Base-by-base conservation (phyloP, 2,888 invertebrate species). In the Iselma pallidipennis region DNA sequence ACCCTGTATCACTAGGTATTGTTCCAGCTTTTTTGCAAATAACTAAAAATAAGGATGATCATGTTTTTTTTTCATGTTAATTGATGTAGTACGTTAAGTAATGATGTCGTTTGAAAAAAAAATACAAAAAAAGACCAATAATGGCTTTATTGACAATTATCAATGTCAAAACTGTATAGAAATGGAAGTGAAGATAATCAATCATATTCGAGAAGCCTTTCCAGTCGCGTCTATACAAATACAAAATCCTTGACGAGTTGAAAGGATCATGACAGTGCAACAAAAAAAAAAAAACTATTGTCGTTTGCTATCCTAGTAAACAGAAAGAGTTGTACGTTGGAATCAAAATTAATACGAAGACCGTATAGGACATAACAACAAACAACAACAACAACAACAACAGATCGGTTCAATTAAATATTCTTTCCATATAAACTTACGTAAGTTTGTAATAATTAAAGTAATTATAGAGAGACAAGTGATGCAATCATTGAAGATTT, bases 381-480 rank as follows among this genome's bases (percentile, higher is more conserved):
- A 42, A 42, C 10, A 42, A 42, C 10, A 42, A 42, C 21, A 19
- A 42, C 42, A 42, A 19, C 42, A 37, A 68, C 70, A 72, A 74
- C 72, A 67, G 69, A 59, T 64, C 55, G 70, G 71, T 69, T 73
- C 72, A 70, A 74, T 76, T 76, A 76, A 76, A 74, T 73, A 74
- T 75, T 76, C 75, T 70, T 69, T 71, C 71, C 70, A 72, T 66
- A 59, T 75, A 67, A 73, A 61, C 73, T 76, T 76, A 76, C 74
- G 74, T 74, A 76, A 76, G 70, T 70, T 67, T 67, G 70, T 73
- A 73, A 73, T 74, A 73, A 76, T 74, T 74, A 74, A 74, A 68
- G 73, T 76, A 74, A 76, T 74, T 76, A 76, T 72, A 71, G 74
- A 73, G 74, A 75, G 71, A 76, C 74, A 74, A 74, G 75, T 76